These are phyloP conservation scores for Drosophila planitibia DNA, from an alignment of 2,888 invertebrate species.

Conservation along the genomic window DNA sequence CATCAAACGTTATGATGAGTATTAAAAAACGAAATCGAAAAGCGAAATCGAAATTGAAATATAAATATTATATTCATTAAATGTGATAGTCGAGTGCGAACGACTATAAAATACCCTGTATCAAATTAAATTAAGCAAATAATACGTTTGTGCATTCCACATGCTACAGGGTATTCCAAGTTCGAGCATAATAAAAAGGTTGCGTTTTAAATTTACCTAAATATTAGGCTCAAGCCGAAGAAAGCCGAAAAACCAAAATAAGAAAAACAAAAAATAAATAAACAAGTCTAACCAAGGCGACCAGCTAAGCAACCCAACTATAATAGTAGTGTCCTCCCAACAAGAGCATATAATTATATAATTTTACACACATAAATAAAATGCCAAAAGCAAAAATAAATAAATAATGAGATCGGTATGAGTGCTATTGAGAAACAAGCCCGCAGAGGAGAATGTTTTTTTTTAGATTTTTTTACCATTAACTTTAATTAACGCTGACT, in stretches of 20 bases:
- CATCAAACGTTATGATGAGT: constrained; percentile 20
- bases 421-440: constrained; percentile 39
- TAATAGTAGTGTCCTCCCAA: constrained; percentile 10
- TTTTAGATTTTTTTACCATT: constrained; percentile 72
- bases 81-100: constrained; percentile 53
- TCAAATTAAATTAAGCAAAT: constrained; percentile 1
- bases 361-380: background rate
- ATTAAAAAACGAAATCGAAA: constrained; percentile 5
- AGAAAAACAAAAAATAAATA: background rate
- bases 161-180: constrained; percentile 13
- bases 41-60: constrained; percentile 1
- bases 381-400: constrained; percentile 19
- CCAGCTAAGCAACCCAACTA: constrained; percentile 12
- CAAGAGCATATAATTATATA: background rate
- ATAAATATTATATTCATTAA: constrained; percentile 7
- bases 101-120: constrained; percentile 59
- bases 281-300: constrained; percentile 11
- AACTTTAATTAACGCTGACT: constrained; percentile 52
- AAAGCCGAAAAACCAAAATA: constrained; percentile 22
- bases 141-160: constrained; percentile 11
- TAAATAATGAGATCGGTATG: constrained; percentile 23
- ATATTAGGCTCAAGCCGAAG: constrained; percentile 21
- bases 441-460: constrained; percentile 42
- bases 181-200: background rate
- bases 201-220: constrained; percentile 14